Evolutionary conservation across 2,113 vertebrate genomes (phyloP).

Genomic region (Dolichallabes microphthalmus): DNA sequence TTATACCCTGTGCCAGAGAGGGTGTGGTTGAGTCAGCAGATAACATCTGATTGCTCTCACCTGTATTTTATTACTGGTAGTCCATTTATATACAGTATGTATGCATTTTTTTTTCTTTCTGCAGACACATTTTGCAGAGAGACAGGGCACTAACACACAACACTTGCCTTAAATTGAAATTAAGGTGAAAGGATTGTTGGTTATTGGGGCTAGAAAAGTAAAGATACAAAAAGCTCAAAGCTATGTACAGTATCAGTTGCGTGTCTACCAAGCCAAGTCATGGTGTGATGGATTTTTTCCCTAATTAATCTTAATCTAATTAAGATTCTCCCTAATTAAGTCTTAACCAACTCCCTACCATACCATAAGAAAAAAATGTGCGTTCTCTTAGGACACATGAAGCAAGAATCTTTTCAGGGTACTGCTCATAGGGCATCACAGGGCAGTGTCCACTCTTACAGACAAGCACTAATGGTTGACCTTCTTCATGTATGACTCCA

Average conservation of each 20-base stretch:
- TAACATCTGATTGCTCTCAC: background rate
- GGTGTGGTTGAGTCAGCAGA: background rate
- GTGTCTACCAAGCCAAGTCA: too few species aligned
- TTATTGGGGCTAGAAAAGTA: too few species aligned
- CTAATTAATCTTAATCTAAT: too few species aligned
- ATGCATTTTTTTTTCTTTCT: too few species aligned
- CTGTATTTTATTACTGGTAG: background rate
- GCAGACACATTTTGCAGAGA: too few species aligned
- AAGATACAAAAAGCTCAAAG: too few species aligned
- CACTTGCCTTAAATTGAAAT: too few species aligned
- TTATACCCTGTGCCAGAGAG: background rate
- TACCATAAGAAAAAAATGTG: background rate
- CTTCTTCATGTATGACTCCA: background rate
- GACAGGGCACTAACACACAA: too few species aligned
- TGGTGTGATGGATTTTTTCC: too few species aligned
- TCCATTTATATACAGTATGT: background rate
- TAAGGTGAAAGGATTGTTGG: too few species aligned
- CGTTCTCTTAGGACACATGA: background rate
- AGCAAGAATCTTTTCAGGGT: background rate
- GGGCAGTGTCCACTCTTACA: background rate
- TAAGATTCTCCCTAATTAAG: background rate
- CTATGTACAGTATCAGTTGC: too few species aligned
- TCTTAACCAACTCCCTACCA: background rate
- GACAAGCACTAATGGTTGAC: background rate
- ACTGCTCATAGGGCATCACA: background rate